phyloP scores from a whole-genome alignment of 2,888 invertebrate genomes.

The Hecatera dysodea region DNA sequence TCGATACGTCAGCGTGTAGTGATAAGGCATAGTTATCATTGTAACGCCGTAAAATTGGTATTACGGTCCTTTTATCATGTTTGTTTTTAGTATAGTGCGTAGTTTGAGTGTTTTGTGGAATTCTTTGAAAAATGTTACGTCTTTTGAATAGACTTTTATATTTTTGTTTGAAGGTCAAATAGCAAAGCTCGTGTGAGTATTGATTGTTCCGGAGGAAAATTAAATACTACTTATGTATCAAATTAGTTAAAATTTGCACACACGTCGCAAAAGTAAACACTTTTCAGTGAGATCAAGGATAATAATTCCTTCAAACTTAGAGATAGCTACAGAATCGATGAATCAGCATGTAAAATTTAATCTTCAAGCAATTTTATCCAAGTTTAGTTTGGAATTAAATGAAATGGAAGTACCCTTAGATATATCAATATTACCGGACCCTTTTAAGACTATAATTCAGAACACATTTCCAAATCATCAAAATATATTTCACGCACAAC shows the following conservation, averaged over 20 bases:
- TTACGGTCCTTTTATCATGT: conserved; percentile 71
- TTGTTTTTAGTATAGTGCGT: conserved; percentile 36
- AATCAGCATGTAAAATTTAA: too few species aligned
- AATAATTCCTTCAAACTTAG: neutral
- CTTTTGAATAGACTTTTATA: neutral
- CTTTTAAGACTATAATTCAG: conserved; percentile 9
- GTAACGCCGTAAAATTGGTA: conserved; percentile 69
- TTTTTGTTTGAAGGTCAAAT: neutral
- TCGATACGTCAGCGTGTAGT: conserved; percentile 81
- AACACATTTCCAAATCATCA: conserved; percentile 41
- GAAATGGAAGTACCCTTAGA: neutral
- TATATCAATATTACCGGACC: neutral
- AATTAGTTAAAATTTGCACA: too few species aligned
- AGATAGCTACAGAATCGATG: too few species aligned
- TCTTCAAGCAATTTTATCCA: neutral
- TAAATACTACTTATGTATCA: too few species aligned
- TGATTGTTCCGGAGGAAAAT: neutral
- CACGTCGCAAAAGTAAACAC: too few species aligned
- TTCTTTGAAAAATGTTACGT: conserved; percentile 4
- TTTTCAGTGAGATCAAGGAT: too few species aligned
- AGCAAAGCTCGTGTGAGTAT: neutral
- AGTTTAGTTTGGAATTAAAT: neutral
- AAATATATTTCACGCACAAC: conserved; percentile 48
- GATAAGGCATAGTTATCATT: conserved; percentile 81
- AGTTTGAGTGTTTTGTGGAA: conserved; percentile 6